Percentiles rank a stretch among this genome's conserved stretches.
Evolutionary conservation across 2,113 vertebrate species (phyloP).

Genomic region (Girardinichthys multiradiatus): DNA sequence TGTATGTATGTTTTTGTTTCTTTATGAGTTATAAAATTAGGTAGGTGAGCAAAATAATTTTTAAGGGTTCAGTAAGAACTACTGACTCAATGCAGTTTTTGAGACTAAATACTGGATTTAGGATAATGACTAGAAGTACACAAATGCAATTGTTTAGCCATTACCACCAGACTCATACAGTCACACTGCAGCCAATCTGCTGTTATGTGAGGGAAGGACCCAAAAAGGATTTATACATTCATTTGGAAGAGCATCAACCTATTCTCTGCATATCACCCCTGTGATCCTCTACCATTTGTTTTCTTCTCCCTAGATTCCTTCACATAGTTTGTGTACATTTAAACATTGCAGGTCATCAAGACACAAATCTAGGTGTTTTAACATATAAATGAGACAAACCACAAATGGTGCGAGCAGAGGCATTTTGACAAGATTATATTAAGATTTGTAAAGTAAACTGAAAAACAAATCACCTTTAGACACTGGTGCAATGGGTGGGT

Average conservation of each 20-base stretch:
- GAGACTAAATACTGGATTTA: slow-evolving; percentile 69
- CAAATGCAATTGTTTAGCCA: slow-evolving; percentile 3
- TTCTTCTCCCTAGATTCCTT: slow-evolving; percentile 6
- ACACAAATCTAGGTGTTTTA: too few species aligned
- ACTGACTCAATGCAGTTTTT: slow-evolving; percentile 34
- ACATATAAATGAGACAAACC: too few species aligned
- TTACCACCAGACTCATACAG: background rate
- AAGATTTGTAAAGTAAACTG: too few species aligned
- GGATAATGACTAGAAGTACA: slow-evolving; percentile 53
- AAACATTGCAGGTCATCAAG: slow-evolving; percentile 22
- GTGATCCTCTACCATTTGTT: slow-evolving; percentile 15
- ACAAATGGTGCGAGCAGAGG: too few species aligned
- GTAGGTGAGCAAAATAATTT: slow-evolving; percentile 56
- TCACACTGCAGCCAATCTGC: background rate
- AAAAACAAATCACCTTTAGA: too few species aligned
- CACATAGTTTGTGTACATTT: slow-evolving; percentile 57
- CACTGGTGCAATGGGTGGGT: too few species aligned
- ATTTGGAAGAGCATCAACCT: slow-evolving; percentile 2
- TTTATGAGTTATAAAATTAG: slow-evolving; percentile 14
- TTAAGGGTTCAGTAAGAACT: slow-evolving; percentile 53
- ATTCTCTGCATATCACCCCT: slow-evolving; percentile 15
- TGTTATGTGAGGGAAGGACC: background rate
- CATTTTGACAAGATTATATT: too few species aligned
- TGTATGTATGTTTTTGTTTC: slow-evolving; percentile 2
- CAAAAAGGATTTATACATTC: slow-evolving; percentile 23